phyloP scores from a whole-genome alignment of 2,888 invertebrate species.

The Diaperis boleti region DNA sequence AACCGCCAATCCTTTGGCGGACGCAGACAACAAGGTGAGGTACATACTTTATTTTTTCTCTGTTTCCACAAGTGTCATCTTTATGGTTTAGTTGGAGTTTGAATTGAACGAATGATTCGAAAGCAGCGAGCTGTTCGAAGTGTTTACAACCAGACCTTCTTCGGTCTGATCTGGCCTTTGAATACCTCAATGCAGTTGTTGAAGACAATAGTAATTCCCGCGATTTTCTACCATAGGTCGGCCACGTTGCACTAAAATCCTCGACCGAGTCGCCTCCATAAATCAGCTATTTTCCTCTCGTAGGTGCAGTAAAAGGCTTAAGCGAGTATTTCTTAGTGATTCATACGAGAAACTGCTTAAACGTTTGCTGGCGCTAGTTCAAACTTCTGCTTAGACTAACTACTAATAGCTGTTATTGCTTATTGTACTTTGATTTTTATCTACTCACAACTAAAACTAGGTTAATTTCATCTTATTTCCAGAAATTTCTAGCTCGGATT shows the following conservation, averaged over 20 bases:
- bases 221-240: conserved; percentile 22
- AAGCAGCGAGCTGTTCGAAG: no score
- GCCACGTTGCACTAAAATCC: not conserved
- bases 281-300: conserved; percentile 29
- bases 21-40: conserved; percentile 76
- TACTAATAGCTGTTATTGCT: conserved; percentile 56
- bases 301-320: conserved; percentile 36
- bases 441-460: conserved; percentile 66
- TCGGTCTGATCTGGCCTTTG: no score
- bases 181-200: not conserved
- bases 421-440: conserved; percentile 50
- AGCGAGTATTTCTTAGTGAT: conserved; percentile 38
- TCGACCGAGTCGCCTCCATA: conserved; percentile 18
- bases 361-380: conserved; percentile 23
- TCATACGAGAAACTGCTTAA: conserved; percentile 11
- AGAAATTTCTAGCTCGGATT: conserved; percentile 68
- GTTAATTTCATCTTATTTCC: conserved; percentile 67
- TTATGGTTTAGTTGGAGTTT: conserved; percentile 13
- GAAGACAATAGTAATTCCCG: not conserved
- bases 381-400: conserved; percentile 57
- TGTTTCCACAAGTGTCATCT: not conserved
- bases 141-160: no score
- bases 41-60: conserved; percentile 53
- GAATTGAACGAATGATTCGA: not conserved
- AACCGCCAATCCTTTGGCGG: conserved; percentile 81